phyloP scores from a whole-genome alignment of 1,140 invertebrate genomes.

The Pinna nobilis region DNA sequence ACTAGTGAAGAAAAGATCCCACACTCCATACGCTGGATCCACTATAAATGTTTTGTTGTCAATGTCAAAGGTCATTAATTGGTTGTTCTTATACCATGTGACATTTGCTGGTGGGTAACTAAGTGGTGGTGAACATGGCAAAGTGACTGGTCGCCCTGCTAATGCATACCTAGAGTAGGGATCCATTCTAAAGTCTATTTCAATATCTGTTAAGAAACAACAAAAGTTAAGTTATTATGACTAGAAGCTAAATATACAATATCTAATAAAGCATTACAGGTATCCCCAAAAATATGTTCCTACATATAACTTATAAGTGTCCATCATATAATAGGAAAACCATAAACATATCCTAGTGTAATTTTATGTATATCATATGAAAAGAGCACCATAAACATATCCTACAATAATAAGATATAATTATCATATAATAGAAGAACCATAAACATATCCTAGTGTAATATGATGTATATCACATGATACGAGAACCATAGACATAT shows the following conservation, averaged over 20 bases:
- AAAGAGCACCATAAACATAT: no score
- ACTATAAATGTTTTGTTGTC: slow-evolving; percentile 34
- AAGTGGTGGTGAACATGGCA: slow-evolving; percentile 61
- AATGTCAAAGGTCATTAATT: slow-evolving; percentile 38
- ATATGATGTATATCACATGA: no score
- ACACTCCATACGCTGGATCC: slow-evolving; percentile 28
- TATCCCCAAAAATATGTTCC: background rate
- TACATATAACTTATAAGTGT: no score
- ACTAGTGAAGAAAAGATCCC: slow-evolving; percentile 57
- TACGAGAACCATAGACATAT: no score
- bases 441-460: no score
- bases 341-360: no score
- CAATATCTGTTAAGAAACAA: slow-evolving; percentile 46
- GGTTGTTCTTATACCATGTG: slow-evolving; percentile 67
- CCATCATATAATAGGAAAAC: no score
- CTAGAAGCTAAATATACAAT: background rate
- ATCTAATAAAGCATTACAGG: background rate
- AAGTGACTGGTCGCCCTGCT: slow-evolving; percentile 50
- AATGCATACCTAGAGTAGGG: slow-evolving; percentile 51
- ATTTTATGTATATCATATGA: no score
- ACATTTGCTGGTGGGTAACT: slow-evolving; percentile 61
- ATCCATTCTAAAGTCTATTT: slow-evolving; percentile 46
- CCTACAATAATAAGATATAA: no score
- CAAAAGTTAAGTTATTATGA: background rate
- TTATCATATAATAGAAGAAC: no score